Evolutionary conservation across 2,888 invertebrate species (phyloP), one percentile per base, ranked within the genome.

Genomic region (Caenorhabditis parvicauda): DNA sequence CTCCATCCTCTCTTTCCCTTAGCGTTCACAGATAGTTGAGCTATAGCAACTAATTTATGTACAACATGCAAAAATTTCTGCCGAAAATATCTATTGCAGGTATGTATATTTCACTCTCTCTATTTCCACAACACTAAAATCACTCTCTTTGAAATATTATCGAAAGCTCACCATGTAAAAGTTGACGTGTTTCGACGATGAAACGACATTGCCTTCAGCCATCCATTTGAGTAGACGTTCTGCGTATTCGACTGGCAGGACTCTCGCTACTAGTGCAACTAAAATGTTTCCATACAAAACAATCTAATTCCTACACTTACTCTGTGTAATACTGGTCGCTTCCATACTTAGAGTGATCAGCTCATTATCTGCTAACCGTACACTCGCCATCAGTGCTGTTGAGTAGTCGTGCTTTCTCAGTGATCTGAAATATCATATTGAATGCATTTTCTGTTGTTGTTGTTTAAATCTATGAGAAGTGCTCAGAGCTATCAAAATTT

Each of bases 291-390:
- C 3, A 9, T 14, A 12, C 44, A 12, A 24, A 17, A 14, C 21
- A 22, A 44, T 12, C 9, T 27, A 9, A 22, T n/a, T n/a, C n/a
- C n/a, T 39, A n/a, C 28, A 51, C 88, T 86, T 82, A 92, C 92
- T 87, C 76, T 90, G 88, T 50, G 83, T 83, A 3, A 87, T 82
- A 1, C 92, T 91, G 28, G 92, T 88, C 27, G 86, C 86, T 83
- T 96, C 95, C 17, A 96, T 82, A 28, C 90, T 89, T 82, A 89
- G 87, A 67, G 87, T 87, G 52, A 92, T 87, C 19, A 93, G 82
- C 39, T 84, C 81, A 14, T 86, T 85, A 78, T 94, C 92, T 81
- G 91, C 91, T 50, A 98, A 84, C 77, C 90, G 89, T 53, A 96
- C 82, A 0, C 94, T 87, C 85, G 90, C 89, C 77, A 89, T 87